Evolutionary conservation across 2,797 vertebrate genomes (phyloP).

Genomic region (Falco novaeseelandiae): DNA sequence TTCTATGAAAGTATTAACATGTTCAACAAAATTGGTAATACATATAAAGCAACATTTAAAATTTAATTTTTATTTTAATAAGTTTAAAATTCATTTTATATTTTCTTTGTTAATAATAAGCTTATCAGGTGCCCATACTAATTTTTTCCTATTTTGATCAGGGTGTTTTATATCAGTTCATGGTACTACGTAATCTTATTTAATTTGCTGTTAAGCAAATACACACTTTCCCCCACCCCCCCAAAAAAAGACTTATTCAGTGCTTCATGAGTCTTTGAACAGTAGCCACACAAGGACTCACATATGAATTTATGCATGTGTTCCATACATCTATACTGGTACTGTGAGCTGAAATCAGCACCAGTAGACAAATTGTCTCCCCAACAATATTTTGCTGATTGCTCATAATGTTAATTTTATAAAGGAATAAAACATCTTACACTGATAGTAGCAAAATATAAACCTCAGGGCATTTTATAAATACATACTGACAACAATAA

Average conservation of each 20-base stretch:
- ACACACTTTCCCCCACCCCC: fast-evolving
- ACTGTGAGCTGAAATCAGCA: background rate
- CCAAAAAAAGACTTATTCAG: background rate
- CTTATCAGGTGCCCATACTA: background rate
- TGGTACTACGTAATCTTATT: background rate
- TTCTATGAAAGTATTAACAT: background rate
- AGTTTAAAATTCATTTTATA: background rate
- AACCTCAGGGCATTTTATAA: background rate
- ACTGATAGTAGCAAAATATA: background rate
- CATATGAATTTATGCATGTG: background rate
- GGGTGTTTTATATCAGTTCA: background rate
- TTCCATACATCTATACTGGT: background rate
- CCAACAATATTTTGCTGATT: background rate
- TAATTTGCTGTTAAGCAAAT: background rate
- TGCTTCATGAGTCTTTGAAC: background rate
- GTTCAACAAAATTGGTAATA: background rate
- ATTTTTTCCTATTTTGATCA: background rate
- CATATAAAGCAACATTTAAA: background rate
- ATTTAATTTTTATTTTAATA: background rate
- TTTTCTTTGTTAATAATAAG: background rate
- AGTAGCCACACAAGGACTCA: background rate
- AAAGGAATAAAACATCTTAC: background rate
- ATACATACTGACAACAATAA: background rate
- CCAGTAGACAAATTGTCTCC: background rate
- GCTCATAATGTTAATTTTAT: background rate